Percentiles rank a stretch among this genome's conserved stretches.
Conservation (phyloP, 2,888 invertebrate species). For the Ornithoptera priamus region DNA sequence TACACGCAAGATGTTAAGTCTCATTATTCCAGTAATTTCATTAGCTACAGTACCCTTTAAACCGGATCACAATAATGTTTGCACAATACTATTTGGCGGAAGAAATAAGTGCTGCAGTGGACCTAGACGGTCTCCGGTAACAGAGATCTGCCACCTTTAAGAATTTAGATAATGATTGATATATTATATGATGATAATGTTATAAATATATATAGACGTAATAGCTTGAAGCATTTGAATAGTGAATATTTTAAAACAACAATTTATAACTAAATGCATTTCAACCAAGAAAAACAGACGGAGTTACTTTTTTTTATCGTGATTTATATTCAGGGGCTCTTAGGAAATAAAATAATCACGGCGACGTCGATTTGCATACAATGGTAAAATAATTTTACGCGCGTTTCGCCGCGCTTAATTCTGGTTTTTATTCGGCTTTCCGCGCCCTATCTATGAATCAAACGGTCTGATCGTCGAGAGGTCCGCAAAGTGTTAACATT, state of each 20-base stretch:
- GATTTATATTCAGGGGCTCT: constrained; percentile 75
- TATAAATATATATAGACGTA: background rate
- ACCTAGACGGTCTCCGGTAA: no score
- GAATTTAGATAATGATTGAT: no score
- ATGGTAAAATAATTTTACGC: constrained; percentile 81
- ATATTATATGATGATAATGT: no score
- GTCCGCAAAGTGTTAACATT: constrained; percentile 75
- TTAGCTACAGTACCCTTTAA: no score
- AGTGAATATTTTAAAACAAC: constrained; percentile 41
- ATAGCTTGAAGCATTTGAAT: constrained; percentile 21
- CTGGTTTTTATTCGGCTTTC: constrained; percentile 78
- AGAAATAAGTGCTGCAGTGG: no score
- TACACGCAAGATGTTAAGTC: no score
- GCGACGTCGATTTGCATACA: constrained; percentile 77
- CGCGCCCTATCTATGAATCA: constrained; percentile 79
- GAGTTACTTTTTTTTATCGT: constrained; percentile 69
- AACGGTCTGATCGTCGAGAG: constrained; percentile 62
- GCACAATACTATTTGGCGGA: no score
- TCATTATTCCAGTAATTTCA: no score
- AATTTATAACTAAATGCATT: constrained; percentile 57
- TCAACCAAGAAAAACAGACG: constrained; percentile 61
- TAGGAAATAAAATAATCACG: constrained; percentile 81
- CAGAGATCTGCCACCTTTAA: no score
- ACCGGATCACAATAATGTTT: no score
- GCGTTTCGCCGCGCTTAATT: constrained; percentile 79